phyloP scores from a whole-genome alignment of 1,140 invertebrate genomes.

The Megalopta genalis region DNA sequence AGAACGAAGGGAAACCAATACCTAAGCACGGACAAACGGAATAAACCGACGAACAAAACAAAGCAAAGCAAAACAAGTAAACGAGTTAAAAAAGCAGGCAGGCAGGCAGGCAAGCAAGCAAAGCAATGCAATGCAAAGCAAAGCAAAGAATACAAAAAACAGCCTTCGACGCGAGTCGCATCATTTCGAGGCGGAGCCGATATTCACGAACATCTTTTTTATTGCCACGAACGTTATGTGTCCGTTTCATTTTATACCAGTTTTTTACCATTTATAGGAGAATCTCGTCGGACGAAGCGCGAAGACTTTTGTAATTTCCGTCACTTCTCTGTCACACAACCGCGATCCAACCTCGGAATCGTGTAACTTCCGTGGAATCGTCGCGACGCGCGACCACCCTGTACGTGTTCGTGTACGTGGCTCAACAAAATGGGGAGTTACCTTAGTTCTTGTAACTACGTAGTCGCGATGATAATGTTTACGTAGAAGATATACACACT shows the following conservation, averaged over 20 bases:
- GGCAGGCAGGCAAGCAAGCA: not conserved
- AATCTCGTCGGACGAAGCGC: slow-evolving; percentile 34
- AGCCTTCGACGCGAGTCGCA: slow-evolving; percentile 49
- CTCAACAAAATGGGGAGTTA: slow-evolving; percentile 48
- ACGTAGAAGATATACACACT: slow-evolving; percentile 35
- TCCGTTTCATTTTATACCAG: slow-evolving; percentile 56
- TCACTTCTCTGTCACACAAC: slow-evolving; percentile 22
- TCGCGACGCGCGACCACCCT: slow-evolving; percentile 32
- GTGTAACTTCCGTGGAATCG: slow-evolving; percentile 51
- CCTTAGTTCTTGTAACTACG: slow-evolving; percentile 50
- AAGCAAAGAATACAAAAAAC: slow-evolving; percentile 6
- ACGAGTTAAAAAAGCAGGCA: not conserved
- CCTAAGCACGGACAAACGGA: too few species aligned
- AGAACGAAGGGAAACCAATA: not conserved
- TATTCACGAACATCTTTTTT: slow-evolving; percentile 48
- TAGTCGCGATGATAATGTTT: slow-evolving; percentile 50
- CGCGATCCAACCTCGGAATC: slow-evolving; percentile 50
- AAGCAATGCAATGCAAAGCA: not conserved
- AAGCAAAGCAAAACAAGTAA: not conserved
- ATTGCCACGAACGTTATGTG: slow-evolving; percentile 56
- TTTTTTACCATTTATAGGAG: slow-evolving; percentile 60
- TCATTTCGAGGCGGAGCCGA: slow-evolving; percentile 45
- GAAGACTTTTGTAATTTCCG: slow-evolving; percentile 55
- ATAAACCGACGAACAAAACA: not conserved
- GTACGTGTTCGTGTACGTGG: slow-evolving; percentile 60